These are phyloP conservation scores for Leptobrachium leishanense DNA, from an alignment of 2,113 vertebrate species.

Conservation along the genomic window DNA sequence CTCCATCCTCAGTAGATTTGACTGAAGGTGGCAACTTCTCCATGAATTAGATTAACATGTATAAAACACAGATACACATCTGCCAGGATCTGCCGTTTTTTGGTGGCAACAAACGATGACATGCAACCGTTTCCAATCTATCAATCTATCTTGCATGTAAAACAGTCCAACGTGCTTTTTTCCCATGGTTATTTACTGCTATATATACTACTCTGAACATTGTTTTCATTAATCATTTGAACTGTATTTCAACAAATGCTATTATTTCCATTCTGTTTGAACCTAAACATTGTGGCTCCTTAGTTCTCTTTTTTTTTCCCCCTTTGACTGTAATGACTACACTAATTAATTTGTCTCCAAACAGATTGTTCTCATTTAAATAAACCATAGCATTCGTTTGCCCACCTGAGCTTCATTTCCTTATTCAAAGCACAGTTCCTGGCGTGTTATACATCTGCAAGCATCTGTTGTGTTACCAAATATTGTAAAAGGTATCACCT, in stretches of 20 bases:
- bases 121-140: too few species aligned
- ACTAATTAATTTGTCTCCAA: slow-evolving; percentile 63
- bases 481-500: slow-evolving; percentile 74
- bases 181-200: background rate
- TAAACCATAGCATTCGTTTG: slow-evolving; percentile 67
- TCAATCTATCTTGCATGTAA: too few species aligned
- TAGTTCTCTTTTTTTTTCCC: slow-evolving; percentile 6
- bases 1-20: too few species aligned
- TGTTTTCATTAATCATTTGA: slow-evolving; percentile 33
- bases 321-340: slow-evolving; percentile 32
- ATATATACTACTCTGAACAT: slow-evolving; percentile 12
- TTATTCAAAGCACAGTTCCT: slow-evolving; percentile 73
- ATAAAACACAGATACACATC: too few species aligned
- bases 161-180: too few species aligned
- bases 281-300: slow-evolving; percentile 26
- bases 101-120: too few species aligned
- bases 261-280: slow-evolving; percentile 18
- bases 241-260: slow-evolving; percentile 39
- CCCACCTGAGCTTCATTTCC: slow-evolving; percentile 69
- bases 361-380: slow-evolving; percentile 67
- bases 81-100: too few species aligned
- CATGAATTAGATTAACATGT: too few species aligned
- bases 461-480: slow-evolving; percentile 70
- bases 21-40: too few species aligned
- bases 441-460: slow-evolving; percentile 50